Evolutionary conservation across 2,797 vertebrate genomes (phyloP), one percentile per base, ranked within the genome.

Genomic region (Eupleurogrammus muticus): DNA sequence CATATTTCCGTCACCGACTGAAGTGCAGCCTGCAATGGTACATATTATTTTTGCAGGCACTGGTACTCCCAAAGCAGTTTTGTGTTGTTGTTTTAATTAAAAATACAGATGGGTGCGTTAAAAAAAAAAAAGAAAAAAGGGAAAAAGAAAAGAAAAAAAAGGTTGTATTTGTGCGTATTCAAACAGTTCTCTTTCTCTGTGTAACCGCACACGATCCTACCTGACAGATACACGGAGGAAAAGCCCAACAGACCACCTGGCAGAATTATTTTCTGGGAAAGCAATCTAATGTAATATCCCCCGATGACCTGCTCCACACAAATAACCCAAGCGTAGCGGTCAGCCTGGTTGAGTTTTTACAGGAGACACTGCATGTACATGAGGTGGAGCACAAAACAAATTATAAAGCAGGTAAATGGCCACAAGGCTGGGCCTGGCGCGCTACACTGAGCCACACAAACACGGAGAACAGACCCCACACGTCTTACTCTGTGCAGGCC

Each of bases 261-360:
- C 77, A 77, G 88, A 94, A 93, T 86, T 89, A 94, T 93, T 93
- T 94, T 85, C 80, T 42, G 65, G 87, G 82, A 95, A 92, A 89
- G 82, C 92, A 94, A 95, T 95, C 93, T 88, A 92, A 93, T 90
- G 85, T 85, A 93, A 91, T 87, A 90, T 93, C 92, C 93, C 80
- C 84, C 84, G 28, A 91, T 89, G 87, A 75, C 87, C 74, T 57
- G 47, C 82, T 78, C 79, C 68, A 79, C 79, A 92, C 73, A 93
- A 93, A 92, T 87, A 91, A 88, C 84, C 87, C 84, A 90, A 79
- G 62, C 77, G 81, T 84, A 76, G 86, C 83, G 92, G 86, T 90
- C 86, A 86, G 79, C 61, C 81, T 80, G 72, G 42, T 59, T 60
- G 68, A 70, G 75, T 73, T 88, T 91, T 93, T 93, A 82, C 80